Base-by-base conservation (phyloP, 2,888 invertebrate genomes). In the Carpatolechia fugitivella region DNA sequence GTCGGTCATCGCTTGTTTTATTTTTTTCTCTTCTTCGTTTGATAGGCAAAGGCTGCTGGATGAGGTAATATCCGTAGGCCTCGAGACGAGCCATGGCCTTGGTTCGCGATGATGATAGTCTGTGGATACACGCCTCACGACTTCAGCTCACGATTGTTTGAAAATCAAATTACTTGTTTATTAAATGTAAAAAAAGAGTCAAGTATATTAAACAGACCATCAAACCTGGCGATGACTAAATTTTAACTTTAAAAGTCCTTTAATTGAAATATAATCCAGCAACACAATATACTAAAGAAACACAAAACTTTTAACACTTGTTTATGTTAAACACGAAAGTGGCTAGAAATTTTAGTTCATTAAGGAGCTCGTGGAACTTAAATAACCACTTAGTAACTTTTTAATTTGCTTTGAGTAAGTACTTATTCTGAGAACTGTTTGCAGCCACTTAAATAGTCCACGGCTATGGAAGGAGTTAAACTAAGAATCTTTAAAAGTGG, bases 41-140 rank as follows among this genome's bases (percentile, higher is more conserved):
- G 57, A 59, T 60, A 62, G 55, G 50, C 47, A 56, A 55, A 62
- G 53, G 57, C 36, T 33, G 35, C 54, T 63, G 58, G 18, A 14
- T 14, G 59, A 60, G 38, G 38, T 38, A 16, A 38, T 6, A 16
- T 16, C 38, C 38, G 38, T 14, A 38, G 38, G 16, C 38, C 14
- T 16, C 16, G 38, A 38, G 38, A 7, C 7, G 8, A 13, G 54
- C 64, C 61, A 41, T 63, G 75, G 71, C 80, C 80, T 79, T 79
- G 72, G 49, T 61, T 59, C 60, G 60, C 57, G 58, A 11, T 41
- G 40, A 41, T 20, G 40, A 16, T 10, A 20, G 51, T 53, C 51
- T 50, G 55, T 30, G 60, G 62, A 63, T 68, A 69, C 68, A 70
- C 74, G 69, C 60, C 58, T 69, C 76, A 76, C 74, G 29, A 10